Conservation (phyloP, 30 jellyfish, hydroid and myxozoan genomes). For the Pseudorhiza aurosa region DNA sequence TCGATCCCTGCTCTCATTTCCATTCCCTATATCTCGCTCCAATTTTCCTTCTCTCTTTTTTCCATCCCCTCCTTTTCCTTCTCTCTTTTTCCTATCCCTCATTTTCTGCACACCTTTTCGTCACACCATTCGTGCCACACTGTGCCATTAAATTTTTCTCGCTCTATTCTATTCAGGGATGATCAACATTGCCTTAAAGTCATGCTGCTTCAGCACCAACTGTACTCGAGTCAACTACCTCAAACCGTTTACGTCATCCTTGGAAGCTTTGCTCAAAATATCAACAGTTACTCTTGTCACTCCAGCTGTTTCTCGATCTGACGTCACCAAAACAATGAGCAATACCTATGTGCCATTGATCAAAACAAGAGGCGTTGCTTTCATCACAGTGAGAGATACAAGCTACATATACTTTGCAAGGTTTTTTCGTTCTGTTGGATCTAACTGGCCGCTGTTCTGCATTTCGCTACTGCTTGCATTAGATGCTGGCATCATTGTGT, state of each 20-base stretch:
- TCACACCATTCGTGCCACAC: not conserved
- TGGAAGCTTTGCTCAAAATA: constrained; percentile 15
- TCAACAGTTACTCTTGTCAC: constrained; percentile 1
- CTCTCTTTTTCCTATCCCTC: not conserved
- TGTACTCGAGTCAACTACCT: constrained; percentile 45
- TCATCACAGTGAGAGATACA: constrained; percentile 15
- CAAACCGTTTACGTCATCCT: constrained; percentile 23
- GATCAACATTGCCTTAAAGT: constrained; percentile 15
- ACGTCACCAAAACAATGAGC: constrained; percentile 2
- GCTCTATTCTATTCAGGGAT: constrained; percentile 6
- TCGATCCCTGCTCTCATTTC: too few relatives aligned
- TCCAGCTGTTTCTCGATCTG: constrained; percentile 17
- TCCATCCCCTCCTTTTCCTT: not conserved
- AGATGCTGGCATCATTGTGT: constrained; percentile 56
- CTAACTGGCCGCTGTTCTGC: constrained; percentile 58
- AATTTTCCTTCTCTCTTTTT: not conserved
- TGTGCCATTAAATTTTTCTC: not conserved
- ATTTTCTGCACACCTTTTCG: not conserved
- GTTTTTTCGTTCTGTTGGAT: constrained; percentile 36
- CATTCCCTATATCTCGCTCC: not conserved
- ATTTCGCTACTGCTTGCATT: constrained; percentile 43
- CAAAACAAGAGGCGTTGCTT: constrained; percentile 38
- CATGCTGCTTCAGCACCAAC: constrained; percentile 44
- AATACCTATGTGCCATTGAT: constrained; percentile 20
- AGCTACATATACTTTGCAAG: constrained; percentile 1